Evolutionary conservation across 1,140 invertebrate species (phyloP).

Genomic region (Geopemphigus sp.): DNA sequence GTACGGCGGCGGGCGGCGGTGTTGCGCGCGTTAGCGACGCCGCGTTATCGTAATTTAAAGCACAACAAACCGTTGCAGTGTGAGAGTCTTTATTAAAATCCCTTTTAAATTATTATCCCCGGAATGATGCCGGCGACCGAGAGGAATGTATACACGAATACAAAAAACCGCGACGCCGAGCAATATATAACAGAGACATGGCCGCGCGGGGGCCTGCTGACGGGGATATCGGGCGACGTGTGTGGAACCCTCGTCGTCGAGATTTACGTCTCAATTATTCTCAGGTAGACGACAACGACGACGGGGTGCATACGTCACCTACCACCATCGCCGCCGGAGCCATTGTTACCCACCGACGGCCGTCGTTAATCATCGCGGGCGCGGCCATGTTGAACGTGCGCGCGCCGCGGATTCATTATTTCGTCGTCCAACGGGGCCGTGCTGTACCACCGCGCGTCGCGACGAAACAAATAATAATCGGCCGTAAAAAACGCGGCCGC

Average conservation of each 20-base stretch:
- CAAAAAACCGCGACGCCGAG: background rate
- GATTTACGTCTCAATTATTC: constrained; percentile 43
- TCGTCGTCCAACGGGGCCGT: too few relatives aligned
- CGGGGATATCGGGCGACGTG: too few relatives aligned
- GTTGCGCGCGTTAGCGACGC: background rate
- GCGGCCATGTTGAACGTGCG: background rate
- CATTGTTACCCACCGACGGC: constrained; percentile 6
- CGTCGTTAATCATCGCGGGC: background rate
- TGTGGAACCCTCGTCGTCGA: too few relatives aligned
- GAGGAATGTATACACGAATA: too few relatives aligned
- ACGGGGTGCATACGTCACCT: too few relatives aligned
- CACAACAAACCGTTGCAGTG: constrained; percentile 22
- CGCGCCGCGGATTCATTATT: too few relatives aligned
- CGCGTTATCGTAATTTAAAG: constrained; percentile 41
- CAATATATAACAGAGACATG: background rate
- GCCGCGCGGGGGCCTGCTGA: background rate
- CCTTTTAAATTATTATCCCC: constrained; percentile 34
- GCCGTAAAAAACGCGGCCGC: background rate
- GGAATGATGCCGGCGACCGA: background rate
- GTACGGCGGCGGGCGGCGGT: too few relatives aligned
- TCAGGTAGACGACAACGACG: background rate
- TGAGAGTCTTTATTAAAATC: constrained; percentile 39
- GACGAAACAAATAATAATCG: too few relatives aligned
- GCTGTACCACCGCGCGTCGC: too few relatives aligned
- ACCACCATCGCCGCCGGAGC: background rate